Conservation (phyloP, 2,113 vertebrate species). For the Bubo bubo region DNA sequence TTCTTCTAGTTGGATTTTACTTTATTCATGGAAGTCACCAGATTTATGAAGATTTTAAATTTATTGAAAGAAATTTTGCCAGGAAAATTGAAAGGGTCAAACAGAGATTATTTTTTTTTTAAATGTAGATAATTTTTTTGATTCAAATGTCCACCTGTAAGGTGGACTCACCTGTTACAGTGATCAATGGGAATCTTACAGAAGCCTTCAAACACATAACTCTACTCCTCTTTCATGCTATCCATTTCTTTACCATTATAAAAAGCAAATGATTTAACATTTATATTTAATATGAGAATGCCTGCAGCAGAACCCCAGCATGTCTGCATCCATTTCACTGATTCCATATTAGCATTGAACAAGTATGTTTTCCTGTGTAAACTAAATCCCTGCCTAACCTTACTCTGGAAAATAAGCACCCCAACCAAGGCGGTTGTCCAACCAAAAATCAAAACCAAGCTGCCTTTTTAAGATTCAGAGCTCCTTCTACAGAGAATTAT, state of each 20-base stretch:
- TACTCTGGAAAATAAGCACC: background rate
- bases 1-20: background rate
- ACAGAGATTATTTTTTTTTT: background rate
- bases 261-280: background rate
- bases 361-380: background rate
- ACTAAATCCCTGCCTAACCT: background rate
- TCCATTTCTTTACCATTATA: background rate
- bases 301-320: background rate
- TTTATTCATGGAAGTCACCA: background rate
- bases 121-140: background rate
- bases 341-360: conserved; percentile 14
- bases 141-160: background rate
- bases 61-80: background rate
- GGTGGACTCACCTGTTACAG: background rate
- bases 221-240: background rate
- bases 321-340: background rate
- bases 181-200: background rate
- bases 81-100: background rate
- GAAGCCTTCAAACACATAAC: background rate
- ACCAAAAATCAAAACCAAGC: background rate
- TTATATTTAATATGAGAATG: background rate
- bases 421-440: background rate
- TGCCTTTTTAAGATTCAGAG: background rate
- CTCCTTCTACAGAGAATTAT: background rate
- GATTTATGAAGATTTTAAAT: background rate